These are phyloP conservation scores for Antheraea yamamai DNA, from an alignment of 2,888 invertebrate species.

Conservation along the genomic window DNA sequence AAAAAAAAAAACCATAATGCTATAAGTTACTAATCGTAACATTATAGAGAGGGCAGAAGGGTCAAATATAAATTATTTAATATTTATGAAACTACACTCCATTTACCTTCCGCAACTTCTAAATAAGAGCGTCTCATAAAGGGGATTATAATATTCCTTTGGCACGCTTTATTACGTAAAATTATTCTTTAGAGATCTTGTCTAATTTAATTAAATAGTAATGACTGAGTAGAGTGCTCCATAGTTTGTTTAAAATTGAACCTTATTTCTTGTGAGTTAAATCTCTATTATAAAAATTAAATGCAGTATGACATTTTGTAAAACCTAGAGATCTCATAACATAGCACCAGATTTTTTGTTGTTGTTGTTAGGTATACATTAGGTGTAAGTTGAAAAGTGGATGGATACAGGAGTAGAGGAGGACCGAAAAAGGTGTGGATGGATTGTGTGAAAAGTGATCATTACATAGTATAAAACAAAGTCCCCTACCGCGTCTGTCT, in stretches of 20 bases:
- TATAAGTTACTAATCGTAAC: too few species aligned
- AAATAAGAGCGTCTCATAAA: not conserved
- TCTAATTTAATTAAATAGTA: conserved; percentile 9
- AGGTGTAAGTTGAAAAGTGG: too few species aligned
- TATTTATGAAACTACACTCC: not conserved
- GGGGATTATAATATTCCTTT: not conserved
- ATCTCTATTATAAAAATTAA: not conserved
- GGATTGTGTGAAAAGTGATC: too few species aligned
- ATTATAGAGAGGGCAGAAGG: not conserved
- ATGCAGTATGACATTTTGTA: not conserved
- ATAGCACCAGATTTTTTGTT: not conserved
- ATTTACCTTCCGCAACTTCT: not conserved
- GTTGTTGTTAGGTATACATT: not conserved
- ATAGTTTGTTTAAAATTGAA: not conserved
- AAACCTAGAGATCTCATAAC: not conserved
- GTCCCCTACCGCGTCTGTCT: too few species aligned
- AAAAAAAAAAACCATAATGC: too few species aligned
- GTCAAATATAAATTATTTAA: not conserved
- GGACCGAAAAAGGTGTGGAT: too few species aligned
- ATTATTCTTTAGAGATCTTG: not conserved
- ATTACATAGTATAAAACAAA: too few species aligned
- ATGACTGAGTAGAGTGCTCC: not conserved
- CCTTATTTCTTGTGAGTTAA: not conserved
- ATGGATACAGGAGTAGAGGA: too few species aligned
- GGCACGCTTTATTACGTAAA: not conserved